Conservation (phyloP, 2,113 vertebrate genomes). For the human (Homo sapiens) region GRCh38 chr4:21360501-21361000, state of each 20-base stretch:
- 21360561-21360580: constrained; percentile 32
- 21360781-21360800: not conserved
- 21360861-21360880: not conserved
- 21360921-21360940: not conserved
- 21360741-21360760: not conserved
- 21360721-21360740: not conserved
- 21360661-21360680: not conserved
- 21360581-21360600: constrained; percentile 39
- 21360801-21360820: not conserved
- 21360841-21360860: not conserved
- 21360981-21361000: not conserved
- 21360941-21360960: not conserved
- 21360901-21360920: not conserved
- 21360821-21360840: not conserved
- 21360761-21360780: not conserved
- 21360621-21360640: not conserved
- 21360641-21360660: not conserved
- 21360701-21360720: not conserved
- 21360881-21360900: not conserved
- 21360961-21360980: not conserved
- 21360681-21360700: constrained; percentile 12
- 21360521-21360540: not conserved
- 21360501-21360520: not conserved
- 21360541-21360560: not conserved
- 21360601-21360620: constrained; percentile 45